Evolutionary conservation across 2,113 vertebrate genomes (phyloP).

Genomic region (Microcebus tavaratra): DNA sequence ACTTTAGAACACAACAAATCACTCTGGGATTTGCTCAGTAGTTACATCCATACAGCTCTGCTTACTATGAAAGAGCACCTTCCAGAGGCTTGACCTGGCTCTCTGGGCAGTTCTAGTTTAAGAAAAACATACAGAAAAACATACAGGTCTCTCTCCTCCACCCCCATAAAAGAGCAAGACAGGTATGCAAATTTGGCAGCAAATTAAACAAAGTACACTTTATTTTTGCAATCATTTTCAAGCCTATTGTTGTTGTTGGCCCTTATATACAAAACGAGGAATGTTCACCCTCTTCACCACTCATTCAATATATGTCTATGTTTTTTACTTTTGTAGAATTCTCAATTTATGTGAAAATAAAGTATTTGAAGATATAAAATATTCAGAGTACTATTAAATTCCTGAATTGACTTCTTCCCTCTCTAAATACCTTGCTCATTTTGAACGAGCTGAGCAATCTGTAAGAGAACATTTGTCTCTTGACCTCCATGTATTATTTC

Average conservation of each 20-base stretch:
- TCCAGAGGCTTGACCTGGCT: neutral
- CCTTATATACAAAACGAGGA: neutral
- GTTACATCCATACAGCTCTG: neutral
- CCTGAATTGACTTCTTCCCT: neutral
- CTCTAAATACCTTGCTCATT: neutral
- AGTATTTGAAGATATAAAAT: neutral
- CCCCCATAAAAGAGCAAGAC: neutral
- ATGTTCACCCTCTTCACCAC: neutral
- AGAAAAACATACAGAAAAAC: neutral
- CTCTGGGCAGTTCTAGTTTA: too few species aligned
- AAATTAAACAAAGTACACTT: neutral
- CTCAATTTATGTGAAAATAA: neutral
- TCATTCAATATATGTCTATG: neutral
- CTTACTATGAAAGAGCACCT: neutral
- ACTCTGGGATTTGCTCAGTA: neutral
- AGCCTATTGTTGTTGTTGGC: neutral
- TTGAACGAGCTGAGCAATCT: neutral
- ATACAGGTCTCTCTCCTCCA: neutral
- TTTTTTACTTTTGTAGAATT: slow-evolving; percentile 3
- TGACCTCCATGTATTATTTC: neutral
- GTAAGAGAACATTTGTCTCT: neutral
- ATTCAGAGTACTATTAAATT: slow-evolving; percentile 10
- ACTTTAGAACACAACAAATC: slow-evolving; percentile 1
- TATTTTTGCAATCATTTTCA: neutral
- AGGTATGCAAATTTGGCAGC: neutral